Evolutionary conservation across 2,888 invertebrate species (phyloP).

Genomic region (Oithona nana): DNA sequence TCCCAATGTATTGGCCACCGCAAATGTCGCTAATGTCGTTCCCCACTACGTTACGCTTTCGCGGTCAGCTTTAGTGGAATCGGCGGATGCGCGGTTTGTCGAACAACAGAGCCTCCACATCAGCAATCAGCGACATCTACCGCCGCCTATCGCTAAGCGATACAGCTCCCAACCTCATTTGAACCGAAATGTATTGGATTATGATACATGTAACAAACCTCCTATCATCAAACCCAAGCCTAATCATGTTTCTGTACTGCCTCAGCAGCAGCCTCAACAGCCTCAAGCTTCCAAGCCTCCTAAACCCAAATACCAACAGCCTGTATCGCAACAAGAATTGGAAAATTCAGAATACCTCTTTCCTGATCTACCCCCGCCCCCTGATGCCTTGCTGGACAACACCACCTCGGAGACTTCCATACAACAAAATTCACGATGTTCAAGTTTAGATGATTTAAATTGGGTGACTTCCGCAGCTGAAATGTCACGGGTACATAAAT

Average conservation of each 20-base stretch:
- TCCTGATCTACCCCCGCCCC: conserved; percentile 12
- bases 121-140: background rate
- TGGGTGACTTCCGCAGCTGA: conserved; percentile 5
- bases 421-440: background rate
- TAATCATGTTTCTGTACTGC: background rate
- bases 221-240: background rate
- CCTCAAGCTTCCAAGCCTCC: too few relatives aligned
- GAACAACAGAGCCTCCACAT: background rate
- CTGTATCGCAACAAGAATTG: background rate
- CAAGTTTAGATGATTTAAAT: conserved; percentile 14
- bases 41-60: conserved; percentile 1
- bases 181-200: background rate
- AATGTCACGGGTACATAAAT: background rate
- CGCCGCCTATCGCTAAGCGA: background rate
- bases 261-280: background rate
- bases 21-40: too few relatives aligned
- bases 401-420: background rate
- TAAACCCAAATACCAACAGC: background rate
- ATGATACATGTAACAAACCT: too few relatives aligned
- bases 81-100: background rate
- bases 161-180: background rate
- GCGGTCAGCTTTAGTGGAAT: background rate
- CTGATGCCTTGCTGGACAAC: conserved; percentile 5
- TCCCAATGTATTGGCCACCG: too few relatives aligned
- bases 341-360: conserved; percentile 4